A percentile compares a stretch with the other conserved stretches of the same genome.
phyloP scores from a whole-genome alignment of 1,140 invertebrate genomes.

The Drosophila ananassae region DNA sequence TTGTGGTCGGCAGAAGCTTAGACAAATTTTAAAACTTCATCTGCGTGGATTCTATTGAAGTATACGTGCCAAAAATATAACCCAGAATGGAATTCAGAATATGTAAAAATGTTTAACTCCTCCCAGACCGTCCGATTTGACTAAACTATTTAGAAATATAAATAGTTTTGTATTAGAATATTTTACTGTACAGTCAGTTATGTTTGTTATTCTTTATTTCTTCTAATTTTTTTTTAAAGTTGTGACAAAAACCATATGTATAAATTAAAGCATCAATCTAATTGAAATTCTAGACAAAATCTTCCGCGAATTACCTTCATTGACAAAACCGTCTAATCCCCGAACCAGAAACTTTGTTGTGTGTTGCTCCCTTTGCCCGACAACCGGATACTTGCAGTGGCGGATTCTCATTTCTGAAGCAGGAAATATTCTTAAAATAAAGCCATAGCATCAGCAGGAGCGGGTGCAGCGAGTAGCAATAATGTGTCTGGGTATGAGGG shows the following conservation, averaged over 20 bases:
- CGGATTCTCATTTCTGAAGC: constrained; percentile 3
- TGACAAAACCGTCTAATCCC: constrained; percentile 83
- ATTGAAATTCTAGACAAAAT: constrained; percentile 84
- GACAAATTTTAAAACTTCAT: too few species aligned
- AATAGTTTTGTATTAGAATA: too few species aligned
- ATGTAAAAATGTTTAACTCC: too few species aligned
- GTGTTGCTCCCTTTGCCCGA: constrained; percentile 11
- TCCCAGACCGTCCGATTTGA: too few species aligned
- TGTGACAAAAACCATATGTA: not conserved
- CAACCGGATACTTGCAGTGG: constrained; percentile 43
- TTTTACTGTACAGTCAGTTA: too few species aligned
- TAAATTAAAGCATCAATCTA: constrained; percentile 70
- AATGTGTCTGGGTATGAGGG: constrained; percentile 20
- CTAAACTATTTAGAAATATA: too few species aligned
- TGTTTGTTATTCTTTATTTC: too few species aligned
- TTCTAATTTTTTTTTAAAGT: not conserved
- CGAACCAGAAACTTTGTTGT: constrained; percentile 15
- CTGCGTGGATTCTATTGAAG: too few species aligned
- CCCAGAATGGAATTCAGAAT: too few species aligned
- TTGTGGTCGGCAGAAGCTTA: too few species aligned
- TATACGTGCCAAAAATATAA: too few species aligned
- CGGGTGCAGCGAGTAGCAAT: constrained; percentile 41
- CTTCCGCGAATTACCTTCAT: constrained; percentile 83
- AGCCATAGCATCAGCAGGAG: constrained; percentile 13
- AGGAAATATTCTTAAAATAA: constrained; percentile 53